These are phyloP conservation scores for Aradophagus sp. DNA, from an alignment of 1,140 invertebrate genomes.

Conservation along the genomic window DNA sequence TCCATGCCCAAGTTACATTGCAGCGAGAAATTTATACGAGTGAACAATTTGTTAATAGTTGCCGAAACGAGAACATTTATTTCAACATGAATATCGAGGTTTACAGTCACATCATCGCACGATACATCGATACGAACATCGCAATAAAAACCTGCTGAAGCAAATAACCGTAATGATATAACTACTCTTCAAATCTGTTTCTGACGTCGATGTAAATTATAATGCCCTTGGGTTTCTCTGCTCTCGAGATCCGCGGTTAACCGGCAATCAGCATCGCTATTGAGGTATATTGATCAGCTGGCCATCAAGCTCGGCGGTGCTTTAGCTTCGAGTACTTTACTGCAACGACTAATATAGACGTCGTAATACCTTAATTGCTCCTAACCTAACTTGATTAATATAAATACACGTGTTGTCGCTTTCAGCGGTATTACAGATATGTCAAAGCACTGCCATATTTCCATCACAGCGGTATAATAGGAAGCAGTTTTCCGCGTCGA, in stretches of 20 bases:
- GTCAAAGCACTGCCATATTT: no score
- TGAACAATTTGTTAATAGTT: no score
- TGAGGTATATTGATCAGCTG: slow-evolving; percentile 54
- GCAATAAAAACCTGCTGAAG: slow-evolving; percentile 16
- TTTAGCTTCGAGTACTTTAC: slow-evolving; percentile 46
- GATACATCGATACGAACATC: not conserved
- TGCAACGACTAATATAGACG: slow-evolving; percentile 45
- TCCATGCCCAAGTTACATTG: no score
- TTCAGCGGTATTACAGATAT: no score
- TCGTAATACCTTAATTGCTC: slow-evolving; percentile 52
- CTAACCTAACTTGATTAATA: slow-evolving; percentile 30
- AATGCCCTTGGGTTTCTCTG: slow-evolving; percentile 43
- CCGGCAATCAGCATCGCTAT: slow-evolving; percentile 55
- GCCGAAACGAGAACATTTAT: no score
- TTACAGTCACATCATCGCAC: no score
- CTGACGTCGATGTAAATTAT: slow-evolving; percentile 54
- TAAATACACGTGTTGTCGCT: slow-evolving; percentile 7
- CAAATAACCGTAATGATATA: slow-evolving; percentile 15
- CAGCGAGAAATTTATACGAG: no score
- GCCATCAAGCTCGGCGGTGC: slow-evolving; percentile 49
- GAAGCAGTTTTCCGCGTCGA: no score
- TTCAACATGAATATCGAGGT: no score
- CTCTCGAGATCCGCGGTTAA: slow-evolving; percentile 48
- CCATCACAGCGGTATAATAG: no score
- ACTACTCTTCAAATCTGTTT: slow-evolving; percentile 46